Percentiles rank a stretch among this genome's conserved stretches.
phyloP scores from a whole-genome alignment of 1,140 invertebrate species.

The Trissolcus basalis region DNA sequence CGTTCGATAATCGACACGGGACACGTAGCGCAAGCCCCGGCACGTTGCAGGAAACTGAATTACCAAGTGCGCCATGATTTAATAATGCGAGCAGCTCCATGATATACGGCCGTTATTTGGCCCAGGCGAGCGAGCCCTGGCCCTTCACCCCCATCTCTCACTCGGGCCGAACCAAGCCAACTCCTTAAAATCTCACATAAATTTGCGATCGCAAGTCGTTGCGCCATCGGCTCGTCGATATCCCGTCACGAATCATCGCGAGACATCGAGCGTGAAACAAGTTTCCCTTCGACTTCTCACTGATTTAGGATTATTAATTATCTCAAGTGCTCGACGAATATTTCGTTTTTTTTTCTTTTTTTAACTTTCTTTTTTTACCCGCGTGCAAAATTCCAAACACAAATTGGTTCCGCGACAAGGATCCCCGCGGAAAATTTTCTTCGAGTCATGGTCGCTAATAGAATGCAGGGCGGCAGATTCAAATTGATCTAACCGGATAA shows the following conservation, averaged over 20 bases:
- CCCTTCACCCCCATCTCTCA: conserved; percentile 25
- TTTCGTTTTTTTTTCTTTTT: no score
- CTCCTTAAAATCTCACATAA: conserved; percentile 18
- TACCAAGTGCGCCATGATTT: conserved; percentile 70
- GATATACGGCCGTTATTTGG: conserved; percentile 67
- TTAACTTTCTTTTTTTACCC: no score
- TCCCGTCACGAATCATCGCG: conserved; percentile 7
- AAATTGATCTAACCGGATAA: no score
- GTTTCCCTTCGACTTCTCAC: conserved; percentile 8
- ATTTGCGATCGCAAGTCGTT: conserved; percentile 1
- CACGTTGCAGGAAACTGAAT: conserved; percentile 68
- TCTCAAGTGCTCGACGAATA: neutral
- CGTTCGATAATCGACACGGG: conserved; percentile 69
- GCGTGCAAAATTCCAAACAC: no score
- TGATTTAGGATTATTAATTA: conserved; percentile 22
- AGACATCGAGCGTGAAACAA: conserved; percentile 8
- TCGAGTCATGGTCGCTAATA: neutral
- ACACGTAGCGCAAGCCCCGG: conserved; percentile 63
- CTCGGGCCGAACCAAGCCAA: conserved; percentile 1
- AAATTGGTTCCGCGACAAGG: no score
- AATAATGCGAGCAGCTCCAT: conserved; percentile 62
- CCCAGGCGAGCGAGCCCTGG: conserved; percentile 44
- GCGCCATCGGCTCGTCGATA: conserved; percentile 16
- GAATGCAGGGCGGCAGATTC: conserved; percentile 5
- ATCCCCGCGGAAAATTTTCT: no score